Base-by-base conservation (phyloP, 1,140 invertebrate species). In the Procambarus clarkii region DNA sequence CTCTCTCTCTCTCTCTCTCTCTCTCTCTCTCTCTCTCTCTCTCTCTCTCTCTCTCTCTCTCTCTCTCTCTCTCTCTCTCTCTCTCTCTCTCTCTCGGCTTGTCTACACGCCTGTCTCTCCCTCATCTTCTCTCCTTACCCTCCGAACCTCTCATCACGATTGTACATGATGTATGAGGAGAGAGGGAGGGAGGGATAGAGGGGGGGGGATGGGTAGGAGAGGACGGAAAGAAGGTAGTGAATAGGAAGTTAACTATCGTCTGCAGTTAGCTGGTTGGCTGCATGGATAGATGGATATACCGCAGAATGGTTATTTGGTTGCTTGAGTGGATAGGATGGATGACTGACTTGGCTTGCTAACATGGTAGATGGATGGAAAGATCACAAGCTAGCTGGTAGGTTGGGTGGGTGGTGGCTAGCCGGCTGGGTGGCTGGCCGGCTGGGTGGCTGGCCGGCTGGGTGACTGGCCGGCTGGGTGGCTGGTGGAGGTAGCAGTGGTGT, bases 81-180 rank as follows among this genome's bases (percentile, higher is more conserved):
- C 60, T 69, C 21, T 74, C 69, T 34, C 2, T 74, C 69, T 34
- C 69, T 34, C 2, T 74, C 34, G 34, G 34, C 34, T 0, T 0
- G 34, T 34, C 34, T 34, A 34, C 34, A 4, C 18, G 3, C 21
- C 64, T 69, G 11, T 69, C 64, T 69, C 64, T 69, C 64, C 21
- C 64, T 69, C 18, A 11, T 69, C 64, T 69, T 18, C 64, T 69
- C 64, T 24, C 50, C 77, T 44, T 79, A 9, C 77, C 48, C 80
- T 82, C 80, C n/a, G 3, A 24, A 11, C n/a, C 50, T 60, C 80
- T 82, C 80, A 82, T 82, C 80, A 60, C 80, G 80, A 82, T 9
- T 60, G 50, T 46, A 34, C 54, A 82, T 82, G 80, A 82, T 58
- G 34, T 82, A 60, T 82, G 21, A 11, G 2, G 69, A 4, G 18